Percentiles rank a stretch among this genome's conserved stretches.
Evolutionary conservation across 2,113 vertebrate genomes (phyloP).

Genomic region (Saimiri boliviensis): DNA sequence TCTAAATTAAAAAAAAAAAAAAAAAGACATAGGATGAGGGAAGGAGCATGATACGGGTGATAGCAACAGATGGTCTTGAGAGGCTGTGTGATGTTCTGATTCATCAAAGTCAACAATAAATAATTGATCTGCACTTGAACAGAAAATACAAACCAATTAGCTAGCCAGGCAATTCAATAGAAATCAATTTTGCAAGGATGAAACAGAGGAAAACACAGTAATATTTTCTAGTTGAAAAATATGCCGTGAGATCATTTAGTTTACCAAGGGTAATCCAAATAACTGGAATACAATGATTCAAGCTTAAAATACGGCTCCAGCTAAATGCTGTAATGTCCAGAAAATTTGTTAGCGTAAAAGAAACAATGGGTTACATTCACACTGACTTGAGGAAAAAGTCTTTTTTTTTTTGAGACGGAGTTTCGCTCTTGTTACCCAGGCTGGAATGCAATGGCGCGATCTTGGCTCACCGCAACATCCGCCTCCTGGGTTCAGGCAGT

Average conservation of each 20-base stretch:
- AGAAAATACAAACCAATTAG: not conserved
- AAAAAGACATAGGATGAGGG: not conserved
- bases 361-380: not conserved
- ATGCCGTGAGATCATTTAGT: not conserved
- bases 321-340: not conserved
- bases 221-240: not conserved
- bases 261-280: not conserved
- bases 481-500: no score
- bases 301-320: not conserved
- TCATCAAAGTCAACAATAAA: not conserved
- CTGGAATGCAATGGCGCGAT: no score
- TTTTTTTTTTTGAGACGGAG: no score
- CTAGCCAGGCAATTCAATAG: not conserved
- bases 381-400: not conserved
- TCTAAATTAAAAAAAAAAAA: no score
- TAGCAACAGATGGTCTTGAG: not conserved
- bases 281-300: not conserved
- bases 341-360: constrained; percentile 2
- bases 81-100: not conserved
- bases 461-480: no score
- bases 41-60: not conserved
- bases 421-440: no score
- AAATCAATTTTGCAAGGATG: not conserved
- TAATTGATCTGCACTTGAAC: not conserved
- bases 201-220: not conserved